Evolutionary conservation across 2,113 vertebrate species (phyloP), one percentile per base, ranked within the genome.

Genomic region (Equus przewalskii): DNA sequence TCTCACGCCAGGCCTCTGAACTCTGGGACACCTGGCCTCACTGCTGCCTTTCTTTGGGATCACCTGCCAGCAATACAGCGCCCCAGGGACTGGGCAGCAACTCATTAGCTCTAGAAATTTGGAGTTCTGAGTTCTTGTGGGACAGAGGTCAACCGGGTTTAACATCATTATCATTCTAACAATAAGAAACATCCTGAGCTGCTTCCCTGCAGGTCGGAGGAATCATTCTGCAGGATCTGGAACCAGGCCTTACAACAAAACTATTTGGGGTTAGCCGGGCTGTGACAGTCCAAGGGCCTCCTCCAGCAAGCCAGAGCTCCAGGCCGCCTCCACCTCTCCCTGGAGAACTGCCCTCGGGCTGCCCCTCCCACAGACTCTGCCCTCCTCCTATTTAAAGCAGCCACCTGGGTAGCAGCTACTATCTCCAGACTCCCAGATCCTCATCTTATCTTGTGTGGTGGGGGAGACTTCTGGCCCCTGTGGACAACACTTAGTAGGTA

Each of bases 211-310:
- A 67, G 56, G 33, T 41, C 64, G 33, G 67, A 81, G 3, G 14
- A 58, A 51, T 60, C 60, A 64, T 72, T 28, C 54, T 72, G 69
- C 26, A 15, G 36, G 58, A 46, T 67, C 9, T 5, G 33, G 49
- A 89, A 65, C 51, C 30, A 26, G 33, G 56, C 69, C 44, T 58
- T 95, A 85, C 28, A 94, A 92, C 79, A 86, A 58, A 76, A 70
- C 18, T 80, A 30, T 54, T 70, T 72, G 76, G 36, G 46, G 36
- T 72, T 56, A 75, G 28, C 15, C 49, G 89, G 69, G 5, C 73
- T 64, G 24, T 41, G 75, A 14, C 58, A n/a, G 69, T 83, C 13
- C 49, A 58, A 93, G 18, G 22, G 28, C 11, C 64, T 88, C 54
- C 24, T n/a, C 46, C 65, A 18, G 33, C 24, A 80, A 65, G n/a